These are phyloP conservation scores for Cyprinus carpio DNA, from an alignment of 2,113 vertebrate species.

Conservation along the genomic window DNA sequence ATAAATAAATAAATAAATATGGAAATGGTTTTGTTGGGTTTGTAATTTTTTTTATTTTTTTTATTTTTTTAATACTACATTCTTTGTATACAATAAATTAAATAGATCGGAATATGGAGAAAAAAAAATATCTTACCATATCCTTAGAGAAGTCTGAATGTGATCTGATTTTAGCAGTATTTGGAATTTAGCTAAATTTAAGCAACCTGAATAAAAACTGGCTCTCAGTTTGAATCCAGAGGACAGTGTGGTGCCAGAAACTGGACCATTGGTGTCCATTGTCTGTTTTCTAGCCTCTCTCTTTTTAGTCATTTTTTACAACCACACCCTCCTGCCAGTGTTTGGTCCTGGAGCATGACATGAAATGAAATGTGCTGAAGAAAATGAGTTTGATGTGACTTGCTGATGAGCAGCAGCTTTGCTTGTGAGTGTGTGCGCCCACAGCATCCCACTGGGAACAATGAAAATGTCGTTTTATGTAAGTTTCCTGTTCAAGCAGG, in stretches of 20 bases:
- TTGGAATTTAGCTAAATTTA: too few relatives aligned
- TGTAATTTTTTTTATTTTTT: background rate
- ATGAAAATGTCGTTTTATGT: conserved; percentile 68
- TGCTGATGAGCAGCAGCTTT: conserved; percentile 15
- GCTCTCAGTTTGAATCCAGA: background rate
- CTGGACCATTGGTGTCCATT: background rate
- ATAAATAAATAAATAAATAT: background rate
- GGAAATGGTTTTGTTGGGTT: background rate
- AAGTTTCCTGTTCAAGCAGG: conserved; percentile 58
- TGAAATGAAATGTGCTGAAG: conserved; percentile 60
- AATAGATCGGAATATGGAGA: background rate
- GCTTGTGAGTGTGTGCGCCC: conserved; percentile 29
- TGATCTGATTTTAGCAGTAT: background rate
- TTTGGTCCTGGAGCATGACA: conserved; percentile 54
- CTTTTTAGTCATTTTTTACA: conserved; percentile 50
- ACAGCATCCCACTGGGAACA: conserved; percentile 51
- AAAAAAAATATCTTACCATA: background rate
- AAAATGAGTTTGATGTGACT: conserved; percentile 59
- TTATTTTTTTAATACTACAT: background rate
- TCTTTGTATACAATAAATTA: background rate
- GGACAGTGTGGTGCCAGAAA: background rate
- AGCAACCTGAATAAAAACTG: background rate
- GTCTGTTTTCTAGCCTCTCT: background rate
- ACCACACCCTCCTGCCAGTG: conserved; percentile 59
- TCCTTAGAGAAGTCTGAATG: background rate